Base-by-base conservation (phyloP, 2,888 invertebrate genomes). In the Clunio marinus region DNA sequence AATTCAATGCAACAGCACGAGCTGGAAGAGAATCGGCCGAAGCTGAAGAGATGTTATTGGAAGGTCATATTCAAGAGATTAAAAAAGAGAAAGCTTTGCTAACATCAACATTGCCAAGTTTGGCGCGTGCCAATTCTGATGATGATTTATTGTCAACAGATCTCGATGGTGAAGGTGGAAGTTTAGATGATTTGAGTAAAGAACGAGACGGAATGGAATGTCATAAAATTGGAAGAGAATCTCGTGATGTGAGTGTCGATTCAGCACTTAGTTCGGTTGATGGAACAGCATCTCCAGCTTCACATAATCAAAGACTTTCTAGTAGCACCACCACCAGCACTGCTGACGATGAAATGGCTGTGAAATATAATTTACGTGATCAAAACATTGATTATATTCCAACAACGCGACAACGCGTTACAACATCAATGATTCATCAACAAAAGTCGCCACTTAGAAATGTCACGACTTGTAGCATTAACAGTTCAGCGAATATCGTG, bases 121-220 rank as follows among this genome's bases (percentile, higher is more conserved):
- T 92, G 70, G 88, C 90, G 70, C 86, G 91, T 73, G 88, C 91
- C 46, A 89, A 89, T 59, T 92, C 92, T 1, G 93, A 94, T 77
- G 94, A 94, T 77, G 94, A 94, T 78, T 82, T 93, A 76, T 81
- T 93, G 60, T 85, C 83, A 74, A 90, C 90, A 24, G 90, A 90
- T 78, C 84, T 88, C 73, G 91, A 91, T 76, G 91, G 90, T 72
- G 88, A 83, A 74, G 80, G 82, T 73, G 83, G 83, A 70, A 86
- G 86, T 76, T 80, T 84, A 41, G 86, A 87, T 76, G 86, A 87
- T 78, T 69, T 74, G n/a, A 74, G 74, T 69, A 71, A 72, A 4
- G 72, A 71, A 5, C 71, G 70, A 63, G 73, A 73, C 41, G n/a
- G n/a, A n/a, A 73, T 72, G 35, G 73, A 73, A 58, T 71, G 71